Base-by-base conservation (phyloP, 1,140 invertebrate genomes). In the Drosophila rufa region DNA sequence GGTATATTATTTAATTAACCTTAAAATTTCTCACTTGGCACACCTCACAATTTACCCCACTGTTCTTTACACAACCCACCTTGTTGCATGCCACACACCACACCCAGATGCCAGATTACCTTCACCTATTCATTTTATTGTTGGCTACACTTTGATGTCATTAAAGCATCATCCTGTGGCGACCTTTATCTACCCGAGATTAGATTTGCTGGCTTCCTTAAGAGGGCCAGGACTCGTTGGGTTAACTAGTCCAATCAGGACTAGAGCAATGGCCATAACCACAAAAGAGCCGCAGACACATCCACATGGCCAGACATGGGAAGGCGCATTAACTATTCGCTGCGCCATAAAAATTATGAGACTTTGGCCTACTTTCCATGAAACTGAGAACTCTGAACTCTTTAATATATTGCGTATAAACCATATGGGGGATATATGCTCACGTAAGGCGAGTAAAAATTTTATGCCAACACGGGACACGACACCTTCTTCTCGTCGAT, bases 241-340 rank as follows among this genome's bases (percentile, higher is more conserved):
- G 25, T 38, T 71, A 48, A 71, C 43, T 48, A 50, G 51, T 30
- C 51, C 67, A 73, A 73, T 73, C 69, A 60, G 38, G 11, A 17
- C 17, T 61, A 42, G 25, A 30, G 15, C 9, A 22, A 59, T 59
- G 43, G 51, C 27, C 45, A 66, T 77, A 78, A 58, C 33, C 75
- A 67, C 50, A 68, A 55, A 64, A 46, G 51, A 55, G 46, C 19
- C 19, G 46, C 22, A 40, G n/a, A 74, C 33, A 56, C 25, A 75
- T 36, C 27, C n/a, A 15, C 19, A 40, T 12, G 9, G 36, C 60
- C 17, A 60, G 62, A 90, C 84, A 89, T 79, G 84, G 71, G 50
- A 90, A 90, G 55, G 50, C 69, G 69, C 85, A 89, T 89, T 89
- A 90, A 89, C 84, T 90, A 89, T 90, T 90, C 78, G 77, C 53